These are phyloP conservation scores for Cheirogaleus major DNA, from an alignment of 2,797 vertebrate species.

Conservation along the genomic window DNA sequence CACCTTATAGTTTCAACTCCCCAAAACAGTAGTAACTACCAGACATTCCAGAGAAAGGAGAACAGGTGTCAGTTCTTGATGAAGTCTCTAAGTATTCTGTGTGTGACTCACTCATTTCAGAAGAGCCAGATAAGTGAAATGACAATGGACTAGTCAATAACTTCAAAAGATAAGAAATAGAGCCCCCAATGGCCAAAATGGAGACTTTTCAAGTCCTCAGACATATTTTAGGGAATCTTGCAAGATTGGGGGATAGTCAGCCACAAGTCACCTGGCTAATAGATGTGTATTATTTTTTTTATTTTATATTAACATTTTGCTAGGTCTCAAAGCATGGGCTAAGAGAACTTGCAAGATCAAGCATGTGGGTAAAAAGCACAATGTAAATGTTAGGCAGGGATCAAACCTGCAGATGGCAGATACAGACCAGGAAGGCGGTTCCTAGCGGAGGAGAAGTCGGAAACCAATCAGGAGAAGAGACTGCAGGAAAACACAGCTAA, in stretches of 20 bases:
- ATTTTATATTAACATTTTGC: background rate
- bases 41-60: background rate
- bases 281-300: background rate
- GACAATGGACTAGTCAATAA: background rate
- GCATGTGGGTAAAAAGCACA: background rate
- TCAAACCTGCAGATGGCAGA: too few relatives aligned
- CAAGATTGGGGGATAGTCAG: background rate
- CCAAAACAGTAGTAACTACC: background rate
- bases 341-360: background rate
- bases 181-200: background rate
- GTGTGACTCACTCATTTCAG: background rate
- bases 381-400: background rate
- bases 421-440: too few relatives aligned
- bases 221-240: background rate
- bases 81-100: background rate
- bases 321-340: background rate
- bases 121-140: background rate
- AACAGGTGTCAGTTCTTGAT: background rate
- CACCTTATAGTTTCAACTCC: rapidly evolving
- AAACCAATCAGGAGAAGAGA: too few relatives aligned
- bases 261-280: background rate
- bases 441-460: too few relatives aligned
- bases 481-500: too few relatives aligned
- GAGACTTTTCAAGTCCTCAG: background rate
- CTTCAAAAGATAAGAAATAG: background rate